A percentile compares a stretch with the other conserved stretches of the same genome.
Evolutionary conservation across 1,140 invertebrate species (phyloP).

Genomic region (Anadara kagoshimensis): DNA sequence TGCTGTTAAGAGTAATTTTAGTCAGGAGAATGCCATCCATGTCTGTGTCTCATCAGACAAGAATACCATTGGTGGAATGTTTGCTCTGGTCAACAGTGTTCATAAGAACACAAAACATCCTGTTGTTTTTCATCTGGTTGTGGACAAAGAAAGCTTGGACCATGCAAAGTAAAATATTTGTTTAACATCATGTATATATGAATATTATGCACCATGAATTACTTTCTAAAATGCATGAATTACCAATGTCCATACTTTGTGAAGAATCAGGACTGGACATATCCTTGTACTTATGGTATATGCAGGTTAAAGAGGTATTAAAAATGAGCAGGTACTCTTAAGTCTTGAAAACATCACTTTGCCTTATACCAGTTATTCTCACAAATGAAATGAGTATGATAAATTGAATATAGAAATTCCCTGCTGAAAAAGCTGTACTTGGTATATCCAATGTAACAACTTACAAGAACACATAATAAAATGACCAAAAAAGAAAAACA

Average conservation of each 20-base stretch:
- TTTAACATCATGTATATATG: background rate
- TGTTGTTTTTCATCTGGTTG: constrained; percentile 66
- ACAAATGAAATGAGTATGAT: too few species aligned
- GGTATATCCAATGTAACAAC: too few species aligned
- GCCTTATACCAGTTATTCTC: too few species aligned
- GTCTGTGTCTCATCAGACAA: constrained; percentile 64
- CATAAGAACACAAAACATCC: constrained; percentile 58
- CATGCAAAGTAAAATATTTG: constrained; percentile 59
- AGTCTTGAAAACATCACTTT: too few species aligned
- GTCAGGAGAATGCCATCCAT: constrained; percentile 49
- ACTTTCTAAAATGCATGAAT: background rate
- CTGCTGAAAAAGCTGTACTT: too few species aligned
- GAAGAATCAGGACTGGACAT: background rate
- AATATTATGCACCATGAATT: too few species aligned
- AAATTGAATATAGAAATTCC: too few species aligned
- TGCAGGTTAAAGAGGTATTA: background rate
- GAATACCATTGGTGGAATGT: constrained; percentile 68
- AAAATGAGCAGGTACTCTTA: too few species aligned
- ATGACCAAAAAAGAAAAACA: too few species aligned
- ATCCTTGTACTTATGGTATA: background rate
- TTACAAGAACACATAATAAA: too few species aligned
- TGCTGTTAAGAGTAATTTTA: constrained; percentile 14
- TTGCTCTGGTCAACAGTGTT: constrained; percentile 71
- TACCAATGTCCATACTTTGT: background rate
- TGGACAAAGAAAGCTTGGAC: constrained; percentile 49